Evolutionary conservation across 2,797 vertebrate genomes (phyloP).

Genomic region (Cyclopterus lumpus): DNA sequence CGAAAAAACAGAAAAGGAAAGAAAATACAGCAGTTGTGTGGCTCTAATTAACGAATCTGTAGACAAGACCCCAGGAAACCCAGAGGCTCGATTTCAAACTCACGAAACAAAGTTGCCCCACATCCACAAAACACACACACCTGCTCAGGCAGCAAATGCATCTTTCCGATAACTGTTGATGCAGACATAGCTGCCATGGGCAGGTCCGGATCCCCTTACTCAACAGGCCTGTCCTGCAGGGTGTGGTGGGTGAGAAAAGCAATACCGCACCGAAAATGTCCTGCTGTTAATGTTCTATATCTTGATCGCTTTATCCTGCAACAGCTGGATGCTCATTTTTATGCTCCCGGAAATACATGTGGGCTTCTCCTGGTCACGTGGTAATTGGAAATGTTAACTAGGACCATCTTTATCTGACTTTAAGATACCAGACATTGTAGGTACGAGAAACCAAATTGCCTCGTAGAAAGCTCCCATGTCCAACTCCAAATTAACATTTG

Average conservation of each 20-base stretch:
- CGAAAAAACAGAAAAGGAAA: background rate
- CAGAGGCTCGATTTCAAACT: conserved; percentile 20
- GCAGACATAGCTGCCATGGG: conserved; percentile 79
- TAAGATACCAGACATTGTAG: conserved; percentile 5
- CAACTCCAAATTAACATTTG: background rate
- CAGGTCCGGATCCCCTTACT: conserved; percentile 84
- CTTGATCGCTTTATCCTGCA: conserved; percentile 62
- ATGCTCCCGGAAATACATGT: conserved; percentile 64
- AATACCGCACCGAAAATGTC: conserved; percentile 65
- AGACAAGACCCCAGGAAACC: conserved; percentile 27
- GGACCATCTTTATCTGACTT: conserved; percentile 56
- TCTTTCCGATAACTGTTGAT: conserved; percentile 62
- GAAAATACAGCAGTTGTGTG: background rate
- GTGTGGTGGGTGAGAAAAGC: conserved; percentile 73
- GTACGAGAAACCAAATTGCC: background rate
- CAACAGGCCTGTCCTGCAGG: conserved; percentile 59
- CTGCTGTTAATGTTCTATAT: conserved; percentile 70
- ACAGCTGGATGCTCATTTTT: conserved; percentile 74
- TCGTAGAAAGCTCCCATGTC: background rate
- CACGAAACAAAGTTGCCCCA: conserved; percentile 50
- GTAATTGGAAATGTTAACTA: conserved; percentile 59
- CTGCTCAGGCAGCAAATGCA: conserved; percentile 76
- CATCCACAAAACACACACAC: conserved; percentile 49
- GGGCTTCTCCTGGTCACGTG: conserved; percentile 49
- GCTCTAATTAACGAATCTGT: background rate